A percentile compares a stretch with the other conserved stretches of the same genome.
These are phyloP conservation scores for Aplysina aerophoba DNA, from an alignment of 37 sponge, comb jelly and placozoan genomes.

Conservation along the genomic window DNA sequence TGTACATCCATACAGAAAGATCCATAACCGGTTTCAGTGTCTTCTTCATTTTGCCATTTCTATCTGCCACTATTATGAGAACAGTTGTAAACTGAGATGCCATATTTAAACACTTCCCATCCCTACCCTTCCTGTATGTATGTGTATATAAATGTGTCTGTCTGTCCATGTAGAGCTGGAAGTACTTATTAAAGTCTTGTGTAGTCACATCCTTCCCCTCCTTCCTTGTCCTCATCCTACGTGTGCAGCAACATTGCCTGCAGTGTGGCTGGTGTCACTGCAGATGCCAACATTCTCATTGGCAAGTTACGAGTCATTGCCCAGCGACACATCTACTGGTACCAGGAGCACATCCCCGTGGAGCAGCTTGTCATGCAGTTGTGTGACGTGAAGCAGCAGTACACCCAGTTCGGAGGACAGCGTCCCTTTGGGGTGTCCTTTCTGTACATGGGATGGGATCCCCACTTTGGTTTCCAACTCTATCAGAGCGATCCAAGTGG, in stretches of 20 bases:
- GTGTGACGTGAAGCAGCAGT: conserved; percentile 94
- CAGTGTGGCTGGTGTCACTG: conserved; percentile 99
- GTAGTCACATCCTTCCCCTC: too few relatives aligned
- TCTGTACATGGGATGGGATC: conserved; percentile 99
- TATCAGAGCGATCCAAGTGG: conserved; percentile 99
- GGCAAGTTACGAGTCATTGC: conserved; percentile 80
- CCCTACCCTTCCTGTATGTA: conserved; percentile 16
- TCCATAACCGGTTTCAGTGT: too few relatives aligned
- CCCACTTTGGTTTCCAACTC: conserved; percentile 91
- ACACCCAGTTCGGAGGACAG: conserved; percentile 97
- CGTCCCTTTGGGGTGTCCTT: conserved; percentile 98
- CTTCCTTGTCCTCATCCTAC: background rate
- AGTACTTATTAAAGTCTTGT: background rate
- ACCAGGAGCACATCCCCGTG: conserved; percentile 94
- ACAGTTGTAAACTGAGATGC: too few relatives aligned
- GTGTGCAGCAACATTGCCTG: conserved; percentile 89
- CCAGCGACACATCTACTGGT: conserved; percentile 64
- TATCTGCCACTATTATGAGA: too few relatives aligned
- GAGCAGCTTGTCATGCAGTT: conserved; percentile 94
- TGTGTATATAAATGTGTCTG: conserved; percentile 20
- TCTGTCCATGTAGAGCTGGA: background rate
- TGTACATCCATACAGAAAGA: too few relatives aligned
- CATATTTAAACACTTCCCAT: too few relatives aligned
- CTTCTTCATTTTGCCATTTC: too few relatives aligned
- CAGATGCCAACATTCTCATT: conserved; percentile 97